Conservation (phyloP, 2,113 vertebrate genomes). For the Solea solea region DNA sequence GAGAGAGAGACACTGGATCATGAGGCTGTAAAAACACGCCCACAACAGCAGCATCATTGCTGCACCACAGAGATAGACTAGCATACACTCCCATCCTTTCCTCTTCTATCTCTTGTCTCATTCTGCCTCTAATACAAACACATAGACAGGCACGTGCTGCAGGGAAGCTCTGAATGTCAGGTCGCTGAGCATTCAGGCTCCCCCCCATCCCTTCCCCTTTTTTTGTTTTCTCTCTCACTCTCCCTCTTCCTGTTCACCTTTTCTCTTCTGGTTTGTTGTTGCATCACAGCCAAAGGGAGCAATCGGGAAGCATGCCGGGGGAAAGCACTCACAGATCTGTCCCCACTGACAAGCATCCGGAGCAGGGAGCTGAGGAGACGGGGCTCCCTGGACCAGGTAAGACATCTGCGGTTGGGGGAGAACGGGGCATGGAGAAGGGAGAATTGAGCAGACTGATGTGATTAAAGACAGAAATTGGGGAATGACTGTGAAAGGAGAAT, state of each 20-base stretch:
- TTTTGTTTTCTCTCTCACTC: conserved; percentile 20
- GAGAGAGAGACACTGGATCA: conserved; percentile 24
- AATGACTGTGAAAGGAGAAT: neutral
- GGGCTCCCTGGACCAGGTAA: conserved; percentile 83
- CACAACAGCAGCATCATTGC: conserved; percentile 65
- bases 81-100: conserved; percentile 38
- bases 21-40: conserved; percentile 53
- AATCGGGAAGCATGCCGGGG: conserved; percentile 81
- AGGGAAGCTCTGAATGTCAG: conserved; percentile 65
- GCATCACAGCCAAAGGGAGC: conserved; percentile 75
- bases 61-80: conserved; percentile 54
- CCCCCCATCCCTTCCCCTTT: conserved; percentile 1
- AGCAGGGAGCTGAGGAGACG: conserved; percentile 71
- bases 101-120: conserved; percentile 37
- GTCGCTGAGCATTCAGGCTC: conserved; percentile 62
- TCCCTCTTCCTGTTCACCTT: conserved; percentile 65
- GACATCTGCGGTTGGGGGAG: conserved; percentile 46
- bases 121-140: conserved; percentile 38
- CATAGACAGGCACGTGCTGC: conserved; percentile 71
- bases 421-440: neutral
- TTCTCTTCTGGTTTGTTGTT: conserved; percentile 72
- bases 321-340: conserved; percentile 78
- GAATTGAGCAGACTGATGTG: neutral
- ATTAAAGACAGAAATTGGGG: neutral
- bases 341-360: conserved; percentile 72